These are phyloP conservation scores for Leguminivora glycinivorella DNA, from an alignment of 1,140 invertebrate species.

Conservation along the genomic window DNA sequence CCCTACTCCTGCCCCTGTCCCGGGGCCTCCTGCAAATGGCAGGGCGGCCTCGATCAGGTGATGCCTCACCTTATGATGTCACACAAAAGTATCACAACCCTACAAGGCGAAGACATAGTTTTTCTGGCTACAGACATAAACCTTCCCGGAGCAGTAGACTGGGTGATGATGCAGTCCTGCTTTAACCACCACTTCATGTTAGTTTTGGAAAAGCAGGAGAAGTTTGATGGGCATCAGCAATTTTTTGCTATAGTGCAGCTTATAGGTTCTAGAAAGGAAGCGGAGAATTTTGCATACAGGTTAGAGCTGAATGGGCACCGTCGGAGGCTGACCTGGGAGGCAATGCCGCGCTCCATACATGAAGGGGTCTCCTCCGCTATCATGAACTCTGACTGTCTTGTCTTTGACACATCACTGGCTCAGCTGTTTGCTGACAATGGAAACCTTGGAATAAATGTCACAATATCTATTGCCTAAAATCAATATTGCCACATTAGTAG, in stretches of 20 bases:
- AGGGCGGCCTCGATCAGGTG: conserved; percentile 94
- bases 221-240: conserved; percentile 98
- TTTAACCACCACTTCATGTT: conserved; percentile 99
- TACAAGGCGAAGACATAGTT: conserved; percentile 99
- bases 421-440: conserved; percentile 99
- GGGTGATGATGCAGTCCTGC: conserved; percentile 99
- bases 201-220: conserved; percentile 99
- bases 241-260: conserved; percentile 99
- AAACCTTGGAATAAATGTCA: conserved; percentile 99
- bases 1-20: conserved; percentile 99
- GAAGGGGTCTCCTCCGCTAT: conserved; percentile 99
- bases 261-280: conserved; percentile 99
- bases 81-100: conserved; percentile 99
- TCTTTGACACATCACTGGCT: conserved; percentile 99
- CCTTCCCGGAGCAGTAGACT: conserved; percentile 99
- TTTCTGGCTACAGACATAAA: conserved; percentile 99
- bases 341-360: conserved; percentile 98
- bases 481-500: conserved; percentile 43
- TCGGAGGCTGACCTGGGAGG: conserved; percentile 98
- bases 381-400: conserved; percentile 98
- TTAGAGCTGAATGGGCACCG: conserved; percentile 97
- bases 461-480: conserved; percentile 92
- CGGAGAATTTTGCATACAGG: conserved; percentile 99
- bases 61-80: conserved; percentile 98
- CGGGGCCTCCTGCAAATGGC: conserved; percentile 99